phyloP scores from a whole-genome alignment of 2,888 invertebrate species.

The Leucophenga montana region DNA sequence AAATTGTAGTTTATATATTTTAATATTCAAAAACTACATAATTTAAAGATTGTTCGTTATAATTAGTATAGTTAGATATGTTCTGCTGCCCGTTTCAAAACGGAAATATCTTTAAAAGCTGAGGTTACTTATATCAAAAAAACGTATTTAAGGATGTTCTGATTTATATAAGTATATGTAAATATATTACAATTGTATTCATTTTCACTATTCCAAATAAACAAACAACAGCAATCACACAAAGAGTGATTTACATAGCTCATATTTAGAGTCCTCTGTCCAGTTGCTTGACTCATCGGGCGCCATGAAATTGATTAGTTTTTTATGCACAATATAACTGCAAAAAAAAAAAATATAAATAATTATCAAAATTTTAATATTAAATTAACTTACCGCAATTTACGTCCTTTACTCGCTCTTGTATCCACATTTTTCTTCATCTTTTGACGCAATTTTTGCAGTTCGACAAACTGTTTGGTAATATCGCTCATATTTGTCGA shows the following conservation, averaged over 20 bases:
- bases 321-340: conserved; percentile 85
- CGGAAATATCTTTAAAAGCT: too few relatives aligned
- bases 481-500: conserved; percentile 89
- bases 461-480: conserved; percentile 90
- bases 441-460: conserved; percentile 92
- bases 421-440: conserved; percentile 95
- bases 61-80: too few relatives aligned
- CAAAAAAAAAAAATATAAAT: conserved; percentile 20
- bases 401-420: conserved; percentile 94
- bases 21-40: too few relatives aligned
- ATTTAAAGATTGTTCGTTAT: too few relatives aligned
- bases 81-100: too few relatives aligned
- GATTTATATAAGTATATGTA: too few relatives aligned
- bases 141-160: background rate
- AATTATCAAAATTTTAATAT: background rate
- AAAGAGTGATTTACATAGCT: conserved; percentile 88
- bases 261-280: conserved; percentile 86
- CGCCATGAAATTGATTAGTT: conserved; percentile 93
- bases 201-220: background rate
- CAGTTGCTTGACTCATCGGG: conserved; percentile 80
- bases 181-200: too few relatives aligned
- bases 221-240: conserved; percentile 61
- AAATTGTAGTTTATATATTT: too few relatives aligned
- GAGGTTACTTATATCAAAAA: background rate
- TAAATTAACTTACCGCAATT: conserved; percentile 77